Evolutionary conservation across 2,113 vertebrate species (phyloP).

Genomic region (Thalassoma bifasciatum): DNA sequence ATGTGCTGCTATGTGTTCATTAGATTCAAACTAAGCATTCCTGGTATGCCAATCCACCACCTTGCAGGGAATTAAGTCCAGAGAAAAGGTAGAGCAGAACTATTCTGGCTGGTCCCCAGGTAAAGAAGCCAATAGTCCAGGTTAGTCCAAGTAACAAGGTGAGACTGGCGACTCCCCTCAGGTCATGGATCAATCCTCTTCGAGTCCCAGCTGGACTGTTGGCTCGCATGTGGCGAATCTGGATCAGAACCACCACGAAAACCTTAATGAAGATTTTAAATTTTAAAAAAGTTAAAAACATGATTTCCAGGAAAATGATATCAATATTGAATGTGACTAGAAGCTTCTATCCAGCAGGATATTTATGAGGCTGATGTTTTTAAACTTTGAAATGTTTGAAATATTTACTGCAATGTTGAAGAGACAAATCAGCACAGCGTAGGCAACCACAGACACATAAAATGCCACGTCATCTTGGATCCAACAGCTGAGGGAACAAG

Average conservation of each 20-base stretch:
- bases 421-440: constrained; percentile 86
- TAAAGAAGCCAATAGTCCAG: constrained; percentile 89
- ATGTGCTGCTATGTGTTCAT: too few species aligned
- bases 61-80: constrained; percentile 91
- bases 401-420: constrained; percentile 80
- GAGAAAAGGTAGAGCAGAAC: constrained; percentile 90
- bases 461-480: constrained; percentile 85
- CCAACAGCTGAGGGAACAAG: constrained; percentile 86
- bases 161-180: constrained; percentile 87
- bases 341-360: not conserved
- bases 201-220: constrained; percentile 78
- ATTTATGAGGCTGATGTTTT: not conserved
- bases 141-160: constrained; percentile 91
- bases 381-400: not conserved
- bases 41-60: constrained; percentile 58
- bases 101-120: constrained; percentile 84
- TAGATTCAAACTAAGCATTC: too few species aligned
- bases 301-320: not conserved
- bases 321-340: not conserved
- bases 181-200: constrained; percentile 79
- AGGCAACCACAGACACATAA: constrained; percentile 88
- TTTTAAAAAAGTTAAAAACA: not conserved
- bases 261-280: constrained; percentile 59
- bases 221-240: constrained; percentile 85
- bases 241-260: constrained; percentile 88